A percentile compares a stretch with the other conserved stretches of the same genome.
phyloP scores from a whole-genome alignment of 2,888 invertebrate genomes.

The Andricus quercusramuli region DNA sequence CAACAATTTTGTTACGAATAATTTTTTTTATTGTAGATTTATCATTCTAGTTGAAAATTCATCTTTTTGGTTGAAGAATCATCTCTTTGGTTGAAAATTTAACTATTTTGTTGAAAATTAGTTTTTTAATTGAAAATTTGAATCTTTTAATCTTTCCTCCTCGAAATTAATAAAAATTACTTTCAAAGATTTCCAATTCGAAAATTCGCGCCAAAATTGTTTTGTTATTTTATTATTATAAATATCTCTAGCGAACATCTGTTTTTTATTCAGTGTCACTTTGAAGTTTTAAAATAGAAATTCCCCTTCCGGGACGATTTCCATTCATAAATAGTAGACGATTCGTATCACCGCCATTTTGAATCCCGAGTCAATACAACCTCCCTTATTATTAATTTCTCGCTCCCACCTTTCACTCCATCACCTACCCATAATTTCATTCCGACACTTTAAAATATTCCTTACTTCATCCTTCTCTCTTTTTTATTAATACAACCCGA shows the following conservation, averaged over 20 bases:
- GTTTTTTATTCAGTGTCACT: conserved; percentile 14
- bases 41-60: too few species aligned
- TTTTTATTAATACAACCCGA: background rate
- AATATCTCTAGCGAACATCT: background rate
- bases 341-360: conserved; percentile 43
- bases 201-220: background rate
- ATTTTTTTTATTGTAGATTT: too few species aligned
- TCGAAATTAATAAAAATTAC: too few species aligned
- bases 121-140: too few species aligned
- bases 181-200: background rate
- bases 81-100: too few species aligned
- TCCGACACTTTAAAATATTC: background rate
- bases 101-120: too few species aligned
- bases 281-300: conserved; percentile 23
- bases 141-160: too few species aligned
- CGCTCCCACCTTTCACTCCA: background rate
- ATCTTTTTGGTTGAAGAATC: too few species aligned
- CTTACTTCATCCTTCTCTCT: background rate
- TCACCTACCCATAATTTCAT: background rate
- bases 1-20: too few species aligned
- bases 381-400: background rate
- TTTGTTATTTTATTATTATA: background rate
- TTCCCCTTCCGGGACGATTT: conserved; percentile 34
- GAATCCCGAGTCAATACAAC: background rate
- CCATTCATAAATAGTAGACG: conserved; percentile 36